Conservation (phyloP, 92 coral and sea anemone species). For the Blastomussa wellsi region DNA sequence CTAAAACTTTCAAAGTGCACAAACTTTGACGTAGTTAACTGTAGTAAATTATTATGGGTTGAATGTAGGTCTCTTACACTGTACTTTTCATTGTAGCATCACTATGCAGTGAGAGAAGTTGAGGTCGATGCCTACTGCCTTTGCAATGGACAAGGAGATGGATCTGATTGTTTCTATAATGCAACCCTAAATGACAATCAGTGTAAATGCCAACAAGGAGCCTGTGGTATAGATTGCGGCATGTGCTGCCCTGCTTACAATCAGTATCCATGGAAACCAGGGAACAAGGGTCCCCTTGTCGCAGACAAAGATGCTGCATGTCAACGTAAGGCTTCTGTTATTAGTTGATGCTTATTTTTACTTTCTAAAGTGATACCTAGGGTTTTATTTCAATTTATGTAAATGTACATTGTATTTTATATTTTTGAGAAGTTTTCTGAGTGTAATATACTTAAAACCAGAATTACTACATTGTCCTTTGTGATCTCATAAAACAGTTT, state of each 20-base stretch:
- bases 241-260: constrained; percentile 85
- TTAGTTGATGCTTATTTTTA: not conserved
- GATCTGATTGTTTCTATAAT: constrained; percentile 59
- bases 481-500: no score
- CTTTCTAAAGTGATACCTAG: no score
- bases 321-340: constrained; percentile 62
- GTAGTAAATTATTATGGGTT: no score
- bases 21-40: no score
- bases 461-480: no score
- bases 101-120: constrained; percentile 88
- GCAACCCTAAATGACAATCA: constrained; percentile 56
- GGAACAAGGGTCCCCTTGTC: constrained; percentile 76
- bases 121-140: constrained; percentile 70
- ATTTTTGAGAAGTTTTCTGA: no score
- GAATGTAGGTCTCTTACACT: no score
- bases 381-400: no score
- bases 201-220: constrained; percentile 79
- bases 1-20: no score
- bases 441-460: no score
- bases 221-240: constrained; percentile 87
- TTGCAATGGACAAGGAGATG: constrained; percentile 95
- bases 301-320: constrained; percentile 84
- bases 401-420: no score
- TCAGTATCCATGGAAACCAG: constrained; percentile 91
- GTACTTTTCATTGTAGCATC: constrained; percentile 60